Percentiles rank a stretch among this genome's conserved stretches.
These are phyloP conservation scores for Harlomillsia oculata DNA, from an alignment of 1,140 invertebrate species.

Conservation along the genomic window DNA sequence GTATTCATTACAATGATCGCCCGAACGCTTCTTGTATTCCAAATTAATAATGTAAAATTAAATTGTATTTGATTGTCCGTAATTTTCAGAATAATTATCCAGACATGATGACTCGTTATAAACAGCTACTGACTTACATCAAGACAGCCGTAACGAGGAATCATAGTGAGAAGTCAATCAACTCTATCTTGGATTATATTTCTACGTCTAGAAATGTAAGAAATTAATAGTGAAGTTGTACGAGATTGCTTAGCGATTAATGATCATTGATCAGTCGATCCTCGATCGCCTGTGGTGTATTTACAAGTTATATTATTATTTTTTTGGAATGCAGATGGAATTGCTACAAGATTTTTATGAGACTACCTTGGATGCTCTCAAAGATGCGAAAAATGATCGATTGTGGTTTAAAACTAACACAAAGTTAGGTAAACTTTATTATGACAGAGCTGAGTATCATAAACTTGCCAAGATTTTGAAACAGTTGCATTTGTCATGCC, in stretches of 20 bases:
- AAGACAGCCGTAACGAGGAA: constrained; percentile 98
- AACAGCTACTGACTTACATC: constrained; percentile 92
- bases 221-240: no score
- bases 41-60: neutral
- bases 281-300: no score
- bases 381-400: constrained; percentile 97
- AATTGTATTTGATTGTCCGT: neutral
- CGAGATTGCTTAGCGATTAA: no score
- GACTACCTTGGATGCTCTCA: constrained; percentile 93
- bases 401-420: constrained; percentile 99
- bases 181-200: constrained; percentile 98
- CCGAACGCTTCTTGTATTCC: no score
- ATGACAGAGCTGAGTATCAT: constrained; percentile 87
- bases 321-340: constrained; percentile 66
- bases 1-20: neutral
- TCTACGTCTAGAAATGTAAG: constrained; percentile 96
- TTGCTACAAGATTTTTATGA: constrained; percentile 99
- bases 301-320: constrained; percentile 31
- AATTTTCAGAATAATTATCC: constrained; percentile 69
- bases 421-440: constrained; percentile 96
- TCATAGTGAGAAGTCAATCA: constrained; percentile 99
- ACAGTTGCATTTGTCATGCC: constrained; percentile 93
- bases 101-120: constrained; percentile 96
- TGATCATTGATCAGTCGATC: no score
- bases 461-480: constrained; percentile 95